Evolutionary conservation across 2,797 vertebrate genomes (phyloP), one percentile per base, ranked within the genome.

Genomic region (Myotis findleyi): DNA sequence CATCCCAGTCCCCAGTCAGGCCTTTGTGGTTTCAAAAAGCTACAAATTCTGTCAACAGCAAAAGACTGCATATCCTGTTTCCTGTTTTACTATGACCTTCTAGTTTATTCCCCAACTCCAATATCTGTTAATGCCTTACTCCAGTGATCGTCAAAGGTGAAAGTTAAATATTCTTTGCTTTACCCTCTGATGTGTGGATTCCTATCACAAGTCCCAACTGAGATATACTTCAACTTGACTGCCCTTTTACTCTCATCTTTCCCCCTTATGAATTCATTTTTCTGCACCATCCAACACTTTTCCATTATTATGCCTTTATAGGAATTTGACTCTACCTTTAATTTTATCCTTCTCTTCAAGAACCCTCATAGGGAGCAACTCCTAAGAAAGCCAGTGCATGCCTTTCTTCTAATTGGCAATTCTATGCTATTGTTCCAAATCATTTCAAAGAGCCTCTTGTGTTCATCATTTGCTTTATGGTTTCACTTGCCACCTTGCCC

Each of bases 1-100:
- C 55, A 89, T 47, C 71, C 25, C 30, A 64, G 53, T 30, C 64
- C 91, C 47, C 20, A 76, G 76, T 68, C 82, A 94, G 71, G 64
- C 64, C 93, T 95, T 77, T 94, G 93, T 81, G 83, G 85, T 92
- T 96, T 94, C 73, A 73, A 73, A 89, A 80, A 90, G 30, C 66
- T 91, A 36, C 77, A 93, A 77, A 83, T 92, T 94, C 38, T 96
- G 47, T 55, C 49, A 55, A 53, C 87, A 92, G 57, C 57, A 92
- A 86, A 96, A 96, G 55, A 16, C 33, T 71, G 27, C 66, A 84
- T 88, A 66, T 91, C 92, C 84, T 94, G 80, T 91, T 92, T 89
- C 41, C 68, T 93, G 69, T 95, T 85, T 89, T 68, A 23, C 62
- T 33, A 23, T 57, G 49, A 36, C 2, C 59, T 83, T 91, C 27